Base-by-base conservation (phyloP, 2,797 vertebrate genomes). In the Morus bassanus region DNA sequence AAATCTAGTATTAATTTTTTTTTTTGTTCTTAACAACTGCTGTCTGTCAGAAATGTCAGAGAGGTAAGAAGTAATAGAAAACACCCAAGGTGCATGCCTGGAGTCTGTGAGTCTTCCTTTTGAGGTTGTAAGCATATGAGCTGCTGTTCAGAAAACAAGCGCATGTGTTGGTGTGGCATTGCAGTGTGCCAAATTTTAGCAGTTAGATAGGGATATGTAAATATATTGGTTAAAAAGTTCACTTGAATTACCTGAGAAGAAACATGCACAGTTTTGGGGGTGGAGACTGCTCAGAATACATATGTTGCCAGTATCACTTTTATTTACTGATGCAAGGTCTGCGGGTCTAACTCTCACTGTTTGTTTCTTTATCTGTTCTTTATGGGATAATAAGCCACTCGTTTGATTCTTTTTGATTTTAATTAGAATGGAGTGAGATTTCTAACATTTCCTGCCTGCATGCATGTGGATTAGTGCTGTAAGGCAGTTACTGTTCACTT, bases 21-120 rank as follows among this genome's bases (percentile, higher is more conserved):
- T 89, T 98, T 92, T 98, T 98, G 93, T 98, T 97, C 97, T 98
- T 98, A 98, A 98, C 97, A 98, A 97, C 97, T 98, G 98, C 97
- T 98, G 99, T 98, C 98, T 98, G 98, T 98, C 98, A 98, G 98
- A 98, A 97, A 98, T 98, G 96, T 98, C 97, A 98, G 97, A 96
- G 98, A 98, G 99, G 99, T 99, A 99, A 99, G 99, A 97, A 97
- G 98, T 98, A 98, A 97, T 95, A 98, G 96, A 97, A 94, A 67
- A 65, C 82, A 28, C 25, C 96, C 97, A 98, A 97, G 97, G 96
- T 98, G 98, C 98, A 98, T 99, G 99, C 98, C 97, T 98, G 96
- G 91, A 98, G 96, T 98, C 98, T 97, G 97, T 98, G 96, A 88
- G 80, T 88, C 89, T 7, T 43, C 43, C 68, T 77, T 97, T 92